Conservation (phyloP, 1,140 invertebrate species). For the Chionoecetes opilio region DNA sequence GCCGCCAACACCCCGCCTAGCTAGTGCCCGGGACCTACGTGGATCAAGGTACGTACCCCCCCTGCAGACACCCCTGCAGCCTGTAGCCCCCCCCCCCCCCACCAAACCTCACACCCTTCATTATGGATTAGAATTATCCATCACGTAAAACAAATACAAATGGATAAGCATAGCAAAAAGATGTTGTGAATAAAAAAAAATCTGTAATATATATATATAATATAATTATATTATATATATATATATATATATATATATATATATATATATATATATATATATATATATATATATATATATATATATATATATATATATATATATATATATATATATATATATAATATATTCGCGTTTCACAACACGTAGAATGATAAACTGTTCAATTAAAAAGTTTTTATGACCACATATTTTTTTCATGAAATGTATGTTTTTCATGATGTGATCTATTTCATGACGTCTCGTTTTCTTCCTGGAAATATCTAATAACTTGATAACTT, state of each 20-base stretch:
- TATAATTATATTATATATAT: constrained; percentile 48
- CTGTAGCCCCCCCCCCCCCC: too few relatives aligned
- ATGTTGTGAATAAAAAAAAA: neutral
- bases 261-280: constrained; percentile 61
- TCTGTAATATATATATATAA: neutral
- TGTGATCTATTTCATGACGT: too few relatives aligned
- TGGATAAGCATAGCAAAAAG: neutral
- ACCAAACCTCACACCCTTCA: neutral
- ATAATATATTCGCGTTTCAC: neutral
- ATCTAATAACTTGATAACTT: neutral
- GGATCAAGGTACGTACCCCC: neutral
- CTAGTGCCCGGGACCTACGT: neutral
- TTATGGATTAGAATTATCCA: neutral
- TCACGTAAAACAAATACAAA: too few relatives aligned
- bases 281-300: constrained; percentile 61
- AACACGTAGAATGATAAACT: neutral
- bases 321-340: constrained; percentile 19
- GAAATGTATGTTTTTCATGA: too few relatives aligned
- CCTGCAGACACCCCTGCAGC: neutral
- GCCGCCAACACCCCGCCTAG: neutral
- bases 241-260: constrained; percentile 59
- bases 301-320: constrained; percentile 59
- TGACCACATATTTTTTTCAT: too few relatives aligned
- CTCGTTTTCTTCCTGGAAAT: too few relatives aligned
- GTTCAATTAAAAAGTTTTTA: neutral